Evolutionary conservation across 2,797 vertebrate species (phyloP).

Genomic region (Heterohyrax brucei): DNA sequence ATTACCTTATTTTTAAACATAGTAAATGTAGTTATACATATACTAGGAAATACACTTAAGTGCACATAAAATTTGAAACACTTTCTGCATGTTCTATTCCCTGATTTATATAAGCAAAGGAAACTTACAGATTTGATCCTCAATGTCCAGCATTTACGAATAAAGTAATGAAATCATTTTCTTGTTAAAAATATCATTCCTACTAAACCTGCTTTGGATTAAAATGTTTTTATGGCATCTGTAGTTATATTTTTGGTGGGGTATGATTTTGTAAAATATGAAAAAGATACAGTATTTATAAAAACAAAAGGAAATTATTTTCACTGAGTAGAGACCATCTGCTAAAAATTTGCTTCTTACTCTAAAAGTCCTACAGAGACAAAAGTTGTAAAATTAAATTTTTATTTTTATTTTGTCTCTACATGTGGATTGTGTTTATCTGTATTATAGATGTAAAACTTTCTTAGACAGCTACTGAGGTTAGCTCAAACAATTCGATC

Average conservation of each 20-base stretch:
- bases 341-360: not conserved
- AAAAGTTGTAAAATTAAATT: not conserved
- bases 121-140: not conserved
- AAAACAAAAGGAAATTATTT: not conserved
- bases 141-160: not conserved
- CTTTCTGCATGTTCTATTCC: not conserved
- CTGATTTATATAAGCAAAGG: not conserved
- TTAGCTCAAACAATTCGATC: not conserved
- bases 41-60: not conserved
- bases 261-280: not conserved
- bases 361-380: not conserved
- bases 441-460: slow-evolving; percentile 47
- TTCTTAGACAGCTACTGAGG: not conserved
- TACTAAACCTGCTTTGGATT: not conserved
- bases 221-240: not conserved
- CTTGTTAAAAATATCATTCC: not conserved
- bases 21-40: not conserved
- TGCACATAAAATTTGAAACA: not conserved
- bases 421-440: not conserved
- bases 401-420: not conserved
- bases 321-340: not conserved
- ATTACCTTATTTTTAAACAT: not conserved
- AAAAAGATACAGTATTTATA: not conserved
- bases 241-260: not conserved
- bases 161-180: not conserved